Evolutionary conservation across 2,113 vertebrate species (phyloP).

Genomic region (Semicossyphus pulcher): DNA sequence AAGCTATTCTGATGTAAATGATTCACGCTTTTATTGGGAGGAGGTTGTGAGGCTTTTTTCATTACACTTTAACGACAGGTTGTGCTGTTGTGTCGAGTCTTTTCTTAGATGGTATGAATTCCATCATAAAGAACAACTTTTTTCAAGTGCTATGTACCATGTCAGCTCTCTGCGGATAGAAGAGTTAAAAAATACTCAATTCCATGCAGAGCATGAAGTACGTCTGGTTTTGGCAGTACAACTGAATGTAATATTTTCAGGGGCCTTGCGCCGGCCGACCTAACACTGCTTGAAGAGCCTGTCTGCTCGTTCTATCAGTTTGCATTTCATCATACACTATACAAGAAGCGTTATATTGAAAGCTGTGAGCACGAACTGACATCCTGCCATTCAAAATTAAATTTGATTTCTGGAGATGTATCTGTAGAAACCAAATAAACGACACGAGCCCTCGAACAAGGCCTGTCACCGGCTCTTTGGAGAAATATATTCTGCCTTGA

Average conservation of each 20-base stretch:
- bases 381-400: slow-evolving; percentile 58
- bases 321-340: slow-evolving; percentile 50
- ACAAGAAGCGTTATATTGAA: slow-evolving; percentile 29
- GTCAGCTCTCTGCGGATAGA: too few species aligned
- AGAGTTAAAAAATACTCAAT: background rate
- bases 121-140: background rate
- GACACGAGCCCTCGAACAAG: slow-evolving; percentile 39
- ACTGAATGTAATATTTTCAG: slow-evolving; percentile 20
- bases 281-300: slow-evolving; percentile 13
- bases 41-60: slow-evolving; percentile 7
- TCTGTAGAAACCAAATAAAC: slow-evolving; percentile 34
- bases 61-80: slow-evolving; percentile 24
- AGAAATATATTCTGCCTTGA: slow-evolving; percentile 8
- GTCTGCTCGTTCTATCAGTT: slow-evolving; percentile 44
- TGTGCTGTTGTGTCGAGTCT: background rate
- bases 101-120: too few species aligned
- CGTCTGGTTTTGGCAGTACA: background rate
- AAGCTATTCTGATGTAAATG: slow-evolving; percentile 39
- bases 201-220: background rate
- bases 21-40: slow-evolving; percentile 18
- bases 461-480: slow-evolving; percentile 11
- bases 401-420: slow-evolving; percentile 59
- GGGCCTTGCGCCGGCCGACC: slow-evolving; percentile 12
- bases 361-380: slow-evolving; percentile 55
- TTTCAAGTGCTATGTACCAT: background rate